phyloP scores from a whole-genome alignment of 2,888 invertebrate genomes.

The Parnassius glacialis region DNA sequence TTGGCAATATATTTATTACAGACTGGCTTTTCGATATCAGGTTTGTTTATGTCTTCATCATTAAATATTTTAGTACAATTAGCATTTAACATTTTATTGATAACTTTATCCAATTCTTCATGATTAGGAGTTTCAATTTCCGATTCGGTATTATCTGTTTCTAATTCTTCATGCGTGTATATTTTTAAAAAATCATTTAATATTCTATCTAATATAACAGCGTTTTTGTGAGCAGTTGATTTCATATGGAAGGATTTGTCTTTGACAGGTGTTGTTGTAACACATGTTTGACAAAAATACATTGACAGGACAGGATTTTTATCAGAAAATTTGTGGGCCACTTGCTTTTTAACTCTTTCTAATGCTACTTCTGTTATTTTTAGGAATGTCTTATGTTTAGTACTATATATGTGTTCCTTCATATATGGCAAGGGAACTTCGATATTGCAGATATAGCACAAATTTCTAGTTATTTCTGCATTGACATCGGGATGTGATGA shows the following conservation, averaged over 20 bases:
- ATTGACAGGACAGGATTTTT: not conserved
- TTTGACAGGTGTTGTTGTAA: not conserved
- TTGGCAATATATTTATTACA: not conserved
- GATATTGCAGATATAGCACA: conserved; percentile 19
- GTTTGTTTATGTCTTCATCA: not conserved
- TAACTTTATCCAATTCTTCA: not conserved
- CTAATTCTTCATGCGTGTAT: no score
- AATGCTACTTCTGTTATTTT: conserved; percentile 16
- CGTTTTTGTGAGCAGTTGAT: conserved; percentile 12
- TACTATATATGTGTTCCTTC: not conserved
- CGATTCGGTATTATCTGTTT: no score
- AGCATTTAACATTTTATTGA: not conserved
- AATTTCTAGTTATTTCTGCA: not conserved
- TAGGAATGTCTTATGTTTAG: conserved; percentile 10
- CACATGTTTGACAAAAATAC: conserved; percentile 15
- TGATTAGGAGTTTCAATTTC: no score
- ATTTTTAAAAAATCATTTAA: not conserved
- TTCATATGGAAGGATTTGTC: conserved; percentile 10
- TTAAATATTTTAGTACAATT: not conserved
- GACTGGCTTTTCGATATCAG: not conserved
- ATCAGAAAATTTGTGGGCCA: not conserved
- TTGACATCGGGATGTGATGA: not conserved
- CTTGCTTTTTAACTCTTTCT: conserved; percentile 18
- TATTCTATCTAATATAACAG: conserved; percentile 9
- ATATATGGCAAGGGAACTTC: conserved; percentile 17